phyloP scores from a whole-genome alignment of 2,888 invertebrate genomes.

The Dysmachus trigonus region DNA sequence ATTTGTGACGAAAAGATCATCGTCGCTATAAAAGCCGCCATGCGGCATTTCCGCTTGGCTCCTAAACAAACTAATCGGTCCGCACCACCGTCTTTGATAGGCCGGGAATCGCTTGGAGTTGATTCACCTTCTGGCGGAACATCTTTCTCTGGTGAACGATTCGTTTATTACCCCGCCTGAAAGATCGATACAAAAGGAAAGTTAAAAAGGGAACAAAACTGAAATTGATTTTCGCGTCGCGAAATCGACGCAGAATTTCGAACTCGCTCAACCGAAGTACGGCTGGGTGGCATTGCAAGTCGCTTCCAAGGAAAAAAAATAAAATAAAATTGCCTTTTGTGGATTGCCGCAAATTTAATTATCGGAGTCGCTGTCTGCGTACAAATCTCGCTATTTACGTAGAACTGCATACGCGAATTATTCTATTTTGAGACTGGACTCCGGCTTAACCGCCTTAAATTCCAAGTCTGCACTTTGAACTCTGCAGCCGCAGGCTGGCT shows the following conservation, averaged over 20 bases:
- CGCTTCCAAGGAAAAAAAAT: neutral
- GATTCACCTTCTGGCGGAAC: neutral
- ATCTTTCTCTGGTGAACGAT: neutral
- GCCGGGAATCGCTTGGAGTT: neutral
- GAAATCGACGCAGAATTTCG: neutral
- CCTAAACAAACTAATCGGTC: neutral
- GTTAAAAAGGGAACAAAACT: neutral
- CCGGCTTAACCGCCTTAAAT: neutral
- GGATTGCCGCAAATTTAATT: neutral
- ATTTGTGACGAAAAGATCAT: slow-evolving; percentile 1
- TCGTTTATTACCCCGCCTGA: neutral
- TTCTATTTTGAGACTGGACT: neutral
- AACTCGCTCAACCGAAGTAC: neutral
- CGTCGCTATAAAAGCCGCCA: neutral
- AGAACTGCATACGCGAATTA: neutral
- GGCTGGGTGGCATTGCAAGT: neutral
- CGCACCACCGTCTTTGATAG: neutral
- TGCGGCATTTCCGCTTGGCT: slow-evolving; percentile 13
- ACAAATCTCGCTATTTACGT: neutral
- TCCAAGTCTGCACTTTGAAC: neutral
- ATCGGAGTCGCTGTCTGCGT: neutral
- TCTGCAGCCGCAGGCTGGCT: neutral
- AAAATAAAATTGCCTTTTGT: neutral
- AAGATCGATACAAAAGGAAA: neutral
- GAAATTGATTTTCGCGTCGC: neutral